These are phyloP conservation scores for Oreonectes daqikongensis DNA, from an alignment of 2,797 vertebrate genomes.

Conservation along the genomic window DNA sequence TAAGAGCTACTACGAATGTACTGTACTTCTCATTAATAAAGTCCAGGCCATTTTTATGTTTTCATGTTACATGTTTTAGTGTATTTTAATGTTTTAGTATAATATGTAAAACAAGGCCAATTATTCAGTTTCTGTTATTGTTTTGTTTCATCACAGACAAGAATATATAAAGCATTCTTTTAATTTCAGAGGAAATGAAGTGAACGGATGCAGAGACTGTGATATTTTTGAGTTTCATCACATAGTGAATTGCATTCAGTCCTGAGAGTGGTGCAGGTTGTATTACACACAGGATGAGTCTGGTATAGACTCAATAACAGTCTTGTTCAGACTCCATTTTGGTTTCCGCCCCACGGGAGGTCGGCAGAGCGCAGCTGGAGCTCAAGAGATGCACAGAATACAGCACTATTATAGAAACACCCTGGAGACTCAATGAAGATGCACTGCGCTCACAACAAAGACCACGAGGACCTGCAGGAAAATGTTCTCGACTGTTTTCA, in stretches of 20 bases:
- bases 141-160: too few species aligned
- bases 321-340: slow-evolving; percentile 44
- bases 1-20: too few species aligned
- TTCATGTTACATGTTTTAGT: too few species aligned
- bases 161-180: background rate
- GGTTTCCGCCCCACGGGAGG: slow-evolving; percentile 7
- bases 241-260: background rate
- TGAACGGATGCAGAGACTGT: background rate
- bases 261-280: background rate
- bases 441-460: slow-evolving; percentile 24
- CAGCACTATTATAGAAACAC: slow-evolving; percentile 40
- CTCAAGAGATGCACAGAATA: slow-evolving; percentile 29
- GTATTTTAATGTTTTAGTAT: too few species aligned
- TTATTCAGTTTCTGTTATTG: too few species aligned
- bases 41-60: too few species aligned
- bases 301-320: background rate
- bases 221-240: slow-evolving; percentile 7
- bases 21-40: too few species aligned
- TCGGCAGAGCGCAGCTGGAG: slow-evolving; percentile 18
- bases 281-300: slow-evolving; percentile 8
- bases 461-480: slow-evolving; percentile 1
- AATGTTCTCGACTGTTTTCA: background rate
- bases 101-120: too few species aligned
- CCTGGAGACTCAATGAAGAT: slow-evolving; percentile 13
- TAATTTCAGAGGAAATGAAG: background rate